phyloP scores from a whole-genome alignment of 2,113 vertebrate species.

The Leucoraja erinaceus region DNA sequence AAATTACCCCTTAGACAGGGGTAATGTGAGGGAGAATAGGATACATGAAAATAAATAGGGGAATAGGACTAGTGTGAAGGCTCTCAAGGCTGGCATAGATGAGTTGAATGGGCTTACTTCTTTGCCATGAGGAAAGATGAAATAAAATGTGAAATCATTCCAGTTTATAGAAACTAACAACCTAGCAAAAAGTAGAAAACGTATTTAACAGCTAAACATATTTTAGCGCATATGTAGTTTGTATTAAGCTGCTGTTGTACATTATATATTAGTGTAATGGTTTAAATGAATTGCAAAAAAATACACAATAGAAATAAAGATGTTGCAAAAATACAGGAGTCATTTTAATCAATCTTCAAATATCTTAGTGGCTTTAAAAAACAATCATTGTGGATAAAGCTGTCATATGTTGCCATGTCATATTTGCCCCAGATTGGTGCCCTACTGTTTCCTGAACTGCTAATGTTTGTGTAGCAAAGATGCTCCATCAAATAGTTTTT shows the following conservation, averaged over 20 bases:
- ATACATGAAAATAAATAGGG: too few relatives aligned
- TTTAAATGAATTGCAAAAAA: too few relatives aligned
- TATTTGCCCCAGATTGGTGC: neutral
- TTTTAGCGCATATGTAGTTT: neutral
- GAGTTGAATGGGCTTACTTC: too few relatives aligned
- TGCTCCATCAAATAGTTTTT: neutral
- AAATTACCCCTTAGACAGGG: neutral
- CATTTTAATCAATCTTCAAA: neutral
- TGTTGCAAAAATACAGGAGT: neutral
- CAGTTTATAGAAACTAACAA: neutral
- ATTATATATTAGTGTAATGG: neutral
- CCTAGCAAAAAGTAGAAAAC: constrained; percentile 10
- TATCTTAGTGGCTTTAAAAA: neutral
- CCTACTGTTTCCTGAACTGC: neutral
- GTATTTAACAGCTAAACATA: neutral
- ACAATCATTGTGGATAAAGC: neutral
- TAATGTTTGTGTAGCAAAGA: neutral
- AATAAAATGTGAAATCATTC: neutral
- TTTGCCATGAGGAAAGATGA: too few relatives aligned
- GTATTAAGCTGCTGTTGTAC: neutral
- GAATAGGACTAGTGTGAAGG: too few relatives aligned
- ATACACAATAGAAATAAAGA: too few relatives aligned
- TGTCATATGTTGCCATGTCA: neutral
- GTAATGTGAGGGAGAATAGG: too few relatives aligned
- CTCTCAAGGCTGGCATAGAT: too few relatives aligned